Evolutionary conservation across 2,797 vertebrate genomes (phyloP), one percentile per base, ranked within the genome.

Genomic region (Coregonus suidteri): DNA sequence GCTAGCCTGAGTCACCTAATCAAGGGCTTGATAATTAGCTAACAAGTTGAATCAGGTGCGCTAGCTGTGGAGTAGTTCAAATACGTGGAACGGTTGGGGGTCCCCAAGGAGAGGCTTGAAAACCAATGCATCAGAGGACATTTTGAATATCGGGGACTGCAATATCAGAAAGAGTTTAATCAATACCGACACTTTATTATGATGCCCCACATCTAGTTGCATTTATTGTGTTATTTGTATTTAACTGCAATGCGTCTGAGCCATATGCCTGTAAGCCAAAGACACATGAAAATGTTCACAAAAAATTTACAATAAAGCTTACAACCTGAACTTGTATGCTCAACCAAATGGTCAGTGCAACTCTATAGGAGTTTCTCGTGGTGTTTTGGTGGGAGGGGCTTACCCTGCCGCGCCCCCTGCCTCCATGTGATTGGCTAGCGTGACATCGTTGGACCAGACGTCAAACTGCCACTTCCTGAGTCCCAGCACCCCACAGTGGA

Each of bases 401-500:
- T n/a, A 98, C 97, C 98, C 97, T 0, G 97, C 97, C 87, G 97
- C 96, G 83, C 97, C 97, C 0, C 97, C 97, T 0, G 97, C 96
- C 80, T 99, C 97, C 96, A 99, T 98, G 88, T 98, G 96, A 90
- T 98, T 98, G 88, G 98, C 98, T 1, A 99, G 91, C 3, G 97
- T 98, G 79, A 99, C 97, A 0, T 99, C 97, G 0, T 98, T 97
- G 91, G 98, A 99, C 98, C 98, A 99, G 77, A 99, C 98, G 0
- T 99, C 97, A 72, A 99, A 99, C 88, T 99, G 98, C 97, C 98
- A 99, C 89, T 99, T 99, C 85, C 96, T 94, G 84, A 99, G 92
- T 62, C 98, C 98, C 73, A 98, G 94, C 69, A 98, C 98, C 0
- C 97, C 98, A 0, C 98, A 99, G 92, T 98, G 97, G 72, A 99